These are phyloP conservation scores for Helostoma temminkii DNA, from an alignment of 2,797 vertebrate genomes.

Conservation along the genomic window DNA sequence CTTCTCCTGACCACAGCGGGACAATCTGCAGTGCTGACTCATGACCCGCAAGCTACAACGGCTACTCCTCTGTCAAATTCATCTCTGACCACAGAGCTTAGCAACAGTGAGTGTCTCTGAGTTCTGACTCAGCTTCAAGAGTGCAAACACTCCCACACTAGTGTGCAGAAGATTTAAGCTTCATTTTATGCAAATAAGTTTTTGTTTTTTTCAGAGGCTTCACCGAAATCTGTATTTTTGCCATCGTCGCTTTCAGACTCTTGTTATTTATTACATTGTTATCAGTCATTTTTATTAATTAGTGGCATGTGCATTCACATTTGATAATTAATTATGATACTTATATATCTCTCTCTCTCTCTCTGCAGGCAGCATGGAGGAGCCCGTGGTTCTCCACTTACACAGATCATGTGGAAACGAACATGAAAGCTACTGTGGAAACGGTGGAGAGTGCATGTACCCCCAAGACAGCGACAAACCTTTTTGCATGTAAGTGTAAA, in stretches of 20 bases:
- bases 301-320: too few species aligned
- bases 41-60: constrained; percentile 28
- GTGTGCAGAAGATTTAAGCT: too few species aligned
- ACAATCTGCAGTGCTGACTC: constrained; percentile 18
- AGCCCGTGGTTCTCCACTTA: constrained; percentile 24
- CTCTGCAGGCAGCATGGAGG: constrained; percentile 54
- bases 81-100: constrained; percentile 2
- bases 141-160: too few species aligned
- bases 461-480: constrained; percentile 69
- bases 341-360: not conserved
- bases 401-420: constrained; percentile 60
- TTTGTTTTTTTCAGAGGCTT: too few species aligned
- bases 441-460: constrained; percentile 76
- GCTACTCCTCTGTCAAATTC: constrained; percentile 3
- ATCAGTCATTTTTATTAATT: too few species aligned
- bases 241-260: too few species aligned
- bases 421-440: constrained; percentile 67
- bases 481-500: constrained; percentile 74
- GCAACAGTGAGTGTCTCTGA: constrained; percentile 54
- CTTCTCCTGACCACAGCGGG: constrained; percentile 52
- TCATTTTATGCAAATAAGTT: too few species aligned
- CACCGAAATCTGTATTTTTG: too few species aligned
- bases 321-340: not conserved
- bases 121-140: not conserved
- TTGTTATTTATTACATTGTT: too few species aligned